phyloP scores from a whole-genome alignment of 92 coral and sea anemone species.

The Umimayanthus kanabou region DNA sequence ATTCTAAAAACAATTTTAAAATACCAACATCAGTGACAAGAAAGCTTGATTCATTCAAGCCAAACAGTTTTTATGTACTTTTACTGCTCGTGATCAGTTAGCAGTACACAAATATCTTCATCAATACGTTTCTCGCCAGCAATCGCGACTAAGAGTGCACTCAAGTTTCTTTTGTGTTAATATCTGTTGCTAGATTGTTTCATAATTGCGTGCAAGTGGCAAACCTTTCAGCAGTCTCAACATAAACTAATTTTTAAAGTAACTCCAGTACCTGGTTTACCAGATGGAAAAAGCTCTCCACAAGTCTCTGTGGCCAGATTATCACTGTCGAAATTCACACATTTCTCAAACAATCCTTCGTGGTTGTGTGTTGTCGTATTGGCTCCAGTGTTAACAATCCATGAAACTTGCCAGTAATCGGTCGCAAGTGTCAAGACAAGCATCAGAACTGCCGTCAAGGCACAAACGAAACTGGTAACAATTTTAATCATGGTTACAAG shows the following conservation, averaged over 20 bases:
- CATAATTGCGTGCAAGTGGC: constrained; percentile 17
- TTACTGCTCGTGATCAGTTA: too few relatives aligned
- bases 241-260: neutral
- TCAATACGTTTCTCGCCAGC: neutral
- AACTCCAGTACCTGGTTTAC: constrained; percentile 17
- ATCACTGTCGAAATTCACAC: constrained; percentile 58
- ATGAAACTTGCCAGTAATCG: constrained; percentile 87
- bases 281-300: neutral
- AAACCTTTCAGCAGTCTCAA: neutral
- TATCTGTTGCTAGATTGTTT: neutral
- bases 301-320: constrained; percentile 13
- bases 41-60: too few relatives aligned
- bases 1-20: too few relatives aligned
- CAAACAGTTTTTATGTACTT: too few relatives aligned
- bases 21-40: too few relatives aligned
- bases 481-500: constrained; percentile 77
- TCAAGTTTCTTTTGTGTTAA: neutral
- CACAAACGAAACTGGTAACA: constrained; percentile 74
- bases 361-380: constrained; percentile 59
- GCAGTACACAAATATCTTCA: neutral
- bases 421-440: constrained; percentile 81
- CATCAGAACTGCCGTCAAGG: constrained; percentile 81
- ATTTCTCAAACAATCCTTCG: constrained; percentile 83
- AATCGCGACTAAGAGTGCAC: neutral
- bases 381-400: constrained; percentile 60